Percentiles rank a stretch among this genome's conserved stretches.
Conservation (phyloP, 2,797 vertebrate genomes). For the Cyprinodon diabolis region DNA sequence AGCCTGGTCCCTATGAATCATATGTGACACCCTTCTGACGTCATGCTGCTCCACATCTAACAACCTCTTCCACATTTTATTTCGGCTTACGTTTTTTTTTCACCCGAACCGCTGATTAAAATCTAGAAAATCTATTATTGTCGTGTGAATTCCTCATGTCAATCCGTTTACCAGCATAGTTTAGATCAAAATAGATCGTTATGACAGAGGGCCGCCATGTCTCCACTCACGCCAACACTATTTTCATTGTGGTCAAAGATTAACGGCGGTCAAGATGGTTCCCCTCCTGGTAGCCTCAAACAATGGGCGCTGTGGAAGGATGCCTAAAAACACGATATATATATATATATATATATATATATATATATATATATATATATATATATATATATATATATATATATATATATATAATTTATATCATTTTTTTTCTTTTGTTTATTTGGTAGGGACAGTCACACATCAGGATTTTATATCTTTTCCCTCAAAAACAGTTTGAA, state of each 20-base stretch:
- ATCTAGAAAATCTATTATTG: neutral
- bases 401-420: no score
- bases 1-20: neutral
- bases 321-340: no score
- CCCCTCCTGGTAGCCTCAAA: neutral
- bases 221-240: slow-evolving; percentile 57
- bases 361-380: no score
- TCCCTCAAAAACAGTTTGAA: no score
- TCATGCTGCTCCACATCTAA: slow-evolving; percentile 42
- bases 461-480: no score
- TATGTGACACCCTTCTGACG: slow-evolving; percentile 36
- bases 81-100: neutral
- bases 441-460: no score
- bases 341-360: no score
- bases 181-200: slow-evolving; percentile 18
- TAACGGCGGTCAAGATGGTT: slow-evolving; percentile 37
- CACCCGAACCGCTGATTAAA: slow-evolving; percentile 6
- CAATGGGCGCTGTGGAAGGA: neutral
- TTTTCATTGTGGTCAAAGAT: slow-evolving; percentile 51
- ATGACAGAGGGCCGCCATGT: slow-evolving; percentile 33
- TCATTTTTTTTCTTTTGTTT: no score
- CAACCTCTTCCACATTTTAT: slow-evolving; percentile 3
- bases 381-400: no score
- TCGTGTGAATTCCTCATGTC: slow-evolving; percentile 12
- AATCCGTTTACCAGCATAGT: slow-evolving; percentile 18